phyloP scores from a whole-genome alignment of 2,797 vertebrate genomes.

The Paratrypauchen microcephalus region DNA sequence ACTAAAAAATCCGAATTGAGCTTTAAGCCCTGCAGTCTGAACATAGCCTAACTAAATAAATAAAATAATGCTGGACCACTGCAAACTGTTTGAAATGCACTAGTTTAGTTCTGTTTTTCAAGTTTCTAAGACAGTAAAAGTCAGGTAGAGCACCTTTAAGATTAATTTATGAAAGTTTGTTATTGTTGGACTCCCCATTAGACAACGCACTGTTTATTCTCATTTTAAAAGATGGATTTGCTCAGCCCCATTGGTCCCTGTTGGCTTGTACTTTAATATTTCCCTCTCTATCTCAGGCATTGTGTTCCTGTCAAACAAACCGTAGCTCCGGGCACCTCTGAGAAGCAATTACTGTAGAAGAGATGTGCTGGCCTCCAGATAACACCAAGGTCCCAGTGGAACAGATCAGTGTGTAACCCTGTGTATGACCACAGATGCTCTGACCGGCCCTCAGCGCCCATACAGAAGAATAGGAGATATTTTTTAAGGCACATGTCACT shows the following conservation, averaged over 20 bases:
- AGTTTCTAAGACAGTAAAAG: no score
- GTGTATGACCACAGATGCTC: constrained; percentile 49
- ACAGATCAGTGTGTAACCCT: constrained; percentile 62
- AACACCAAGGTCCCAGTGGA: constrained; percentile 62
- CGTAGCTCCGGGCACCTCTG: constrained; percentile 58
- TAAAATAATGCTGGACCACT: no score
- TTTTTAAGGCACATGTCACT: constrained; percentile 30
- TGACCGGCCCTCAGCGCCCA: constrained; percentile 45
- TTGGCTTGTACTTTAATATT: constrained; percentile 55
- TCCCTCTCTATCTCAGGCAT: constrained; percentile 58
- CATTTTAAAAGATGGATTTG: constrained; percentile 29
- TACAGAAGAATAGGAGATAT: constrained; percentile 36
- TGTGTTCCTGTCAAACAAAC: constrained; percentile 63
- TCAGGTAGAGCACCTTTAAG: no score
- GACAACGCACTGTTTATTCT: neutral
- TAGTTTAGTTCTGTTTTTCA: no score
- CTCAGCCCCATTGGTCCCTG: constrained; percentile 52
- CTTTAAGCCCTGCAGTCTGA: no score
- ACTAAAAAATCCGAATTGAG: no score
- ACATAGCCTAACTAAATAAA: no score
- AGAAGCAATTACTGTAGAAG: constrained; percentile 72
- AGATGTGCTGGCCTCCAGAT: constrained; percentile 44
- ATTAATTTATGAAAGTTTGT: no score
- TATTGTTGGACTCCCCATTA: no score
- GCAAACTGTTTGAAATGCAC: no score